A percentile compares a stretch with the other conserved stretches of the same genome.
Evolutionary conservation across 2,113 vertebrate species (phyloP).

Genomic region (Pionites leucogaster): DNA sequence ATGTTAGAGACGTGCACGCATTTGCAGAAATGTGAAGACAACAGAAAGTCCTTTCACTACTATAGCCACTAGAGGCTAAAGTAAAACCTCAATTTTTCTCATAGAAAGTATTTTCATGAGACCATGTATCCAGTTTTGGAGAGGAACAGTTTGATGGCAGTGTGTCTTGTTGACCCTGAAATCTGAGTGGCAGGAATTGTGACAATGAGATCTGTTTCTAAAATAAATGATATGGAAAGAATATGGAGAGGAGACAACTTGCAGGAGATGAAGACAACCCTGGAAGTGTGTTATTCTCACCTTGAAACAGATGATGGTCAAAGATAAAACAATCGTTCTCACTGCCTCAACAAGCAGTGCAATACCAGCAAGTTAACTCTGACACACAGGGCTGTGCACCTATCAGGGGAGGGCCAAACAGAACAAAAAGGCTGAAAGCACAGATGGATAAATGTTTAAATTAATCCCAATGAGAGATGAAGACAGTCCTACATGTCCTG

Average conservation of each 20-base stretch:
- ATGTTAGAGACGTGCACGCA: neutral
- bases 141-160: neutral
- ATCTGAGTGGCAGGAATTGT: rapidly evolving
- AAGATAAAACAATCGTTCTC: neutral
- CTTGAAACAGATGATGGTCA: neutral
- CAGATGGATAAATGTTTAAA: neutral
- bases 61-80: neutral
- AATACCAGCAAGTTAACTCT: neutral
- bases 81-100: neutral
- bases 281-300: neutral
- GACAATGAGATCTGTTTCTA: neutral
- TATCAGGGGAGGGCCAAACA: neutral
- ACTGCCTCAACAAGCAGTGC: neutral
- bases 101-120: neutral
- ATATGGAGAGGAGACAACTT: neutral
- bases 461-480: neutral
- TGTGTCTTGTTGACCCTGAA: neutral
- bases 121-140: neutral
- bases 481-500: neutral
- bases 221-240: neutral
- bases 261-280: neutral
- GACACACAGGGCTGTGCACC: neutral
- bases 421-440: neutral
- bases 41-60: neutral
- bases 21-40: neutral